phyloP scores from a whole-genome alignment of 2,888 invertebrate species.

The Nebria brevicollis region DNA sequence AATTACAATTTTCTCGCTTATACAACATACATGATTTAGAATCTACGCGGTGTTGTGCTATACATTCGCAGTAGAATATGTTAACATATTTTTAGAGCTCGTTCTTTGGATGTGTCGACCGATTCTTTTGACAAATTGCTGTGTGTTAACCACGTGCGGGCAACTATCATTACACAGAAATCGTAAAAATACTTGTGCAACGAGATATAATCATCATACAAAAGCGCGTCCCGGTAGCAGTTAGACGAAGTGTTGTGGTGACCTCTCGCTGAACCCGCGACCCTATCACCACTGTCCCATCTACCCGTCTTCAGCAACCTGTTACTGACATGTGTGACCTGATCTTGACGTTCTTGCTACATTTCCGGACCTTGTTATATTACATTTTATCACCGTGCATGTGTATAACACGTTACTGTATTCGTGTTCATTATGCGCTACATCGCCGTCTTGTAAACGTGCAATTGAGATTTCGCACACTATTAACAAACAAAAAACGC shows the following conservation, averaged over 20 bases:
- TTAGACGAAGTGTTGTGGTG: constrained; percentile 37
- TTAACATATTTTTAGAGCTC: not conserved
- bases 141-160: not conserved
- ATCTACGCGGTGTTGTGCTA: too few relatives aligned
- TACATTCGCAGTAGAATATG: too few relatives aligned
- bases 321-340: too few relatives aligned
- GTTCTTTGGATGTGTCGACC: not conserved
- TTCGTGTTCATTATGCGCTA: too few relatives aligned
- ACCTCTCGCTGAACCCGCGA: constrained; percentile 2
- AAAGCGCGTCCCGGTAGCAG: constrained; percentile 20
- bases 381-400: not conserved
- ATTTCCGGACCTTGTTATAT: constrained; percentile 15
- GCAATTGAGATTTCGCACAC: too few relatives aligned
- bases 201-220: constrained; percentile 23
- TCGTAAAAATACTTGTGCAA: constrained; percentile 32
- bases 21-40: too few relatives aligned
- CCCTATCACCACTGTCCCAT: constrained; percentile 16
- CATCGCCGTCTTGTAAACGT: too few relatives aligned
- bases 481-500: too few relatives aligned
- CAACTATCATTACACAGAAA: constrained; percentile 24
- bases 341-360: not conserved
- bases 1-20: too few relatives aligned
- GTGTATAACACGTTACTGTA: not conserved
- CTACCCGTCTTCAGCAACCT: not conserved
- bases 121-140: not conserved